Evolutionary conservation across 2,888 invertebrate species (phyloP).

Genomic region (Lomographa bimaculata): DNA sequence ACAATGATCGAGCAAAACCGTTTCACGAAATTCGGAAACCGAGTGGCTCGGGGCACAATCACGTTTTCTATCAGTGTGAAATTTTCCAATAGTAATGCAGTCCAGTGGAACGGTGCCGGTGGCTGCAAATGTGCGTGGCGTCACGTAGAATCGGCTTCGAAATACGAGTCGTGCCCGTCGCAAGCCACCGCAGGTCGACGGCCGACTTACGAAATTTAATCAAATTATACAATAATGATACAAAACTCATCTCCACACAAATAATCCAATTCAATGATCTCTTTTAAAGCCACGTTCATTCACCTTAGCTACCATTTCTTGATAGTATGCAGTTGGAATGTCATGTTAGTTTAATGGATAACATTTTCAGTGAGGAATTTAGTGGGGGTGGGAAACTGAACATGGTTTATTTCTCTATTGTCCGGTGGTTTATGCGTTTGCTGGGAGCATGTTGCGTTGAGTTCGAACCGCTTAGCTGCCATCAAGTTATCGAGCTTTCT

Average conservation of each 20-base stretch:
- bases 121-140: conserved; percentile 63
- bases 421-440: conserved; percentile 55
- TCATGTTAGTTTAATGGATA: conserved; percentile 37
- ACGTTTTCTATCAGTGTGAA: conserved; percentile 72
- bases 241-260: conserved; percentile 53
- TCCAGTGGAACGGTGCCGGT: conserved; percentile 63
- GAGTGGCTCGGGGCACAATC: conserved; percentile 65
- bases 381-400: conserved; percentile 61
- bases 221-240: conserved; percentile 63
- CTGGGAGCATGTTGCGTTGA: conserved; percentile 32
- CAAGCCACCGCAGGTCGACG: conserved; percentile 56
- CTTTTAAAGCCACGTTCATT: conserved; percentile 46
- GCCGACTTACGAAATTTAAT: conserved; percentile 65
- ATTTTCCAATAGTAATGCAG: conserved; percentile 62
- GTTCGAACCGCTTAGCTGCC: conserved; percentile 48
- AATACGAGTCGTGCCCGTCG: conserved; percentile 57
- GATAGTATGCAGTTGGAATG: conserved; percentile 41
- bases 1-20: conserved; percentile 46
- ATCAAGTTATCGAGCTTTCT: conserved; percentile 59
- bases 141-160: conserved; percentile 67
- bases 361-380: conserved; percentile 45
- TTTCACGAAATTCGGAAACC: conserved; percentile 56
- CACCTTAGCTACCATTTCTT: conserved; percentile 36
- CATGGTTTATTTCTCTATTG: conserved; percentile 75
- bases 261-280: conserved; percentile 43